Evolutionary conservation across 2,888 invertebrate species (phyloP), one percentile per base, ranked within the genome.

Genomic region (Eupeodes luniger): DNA sequence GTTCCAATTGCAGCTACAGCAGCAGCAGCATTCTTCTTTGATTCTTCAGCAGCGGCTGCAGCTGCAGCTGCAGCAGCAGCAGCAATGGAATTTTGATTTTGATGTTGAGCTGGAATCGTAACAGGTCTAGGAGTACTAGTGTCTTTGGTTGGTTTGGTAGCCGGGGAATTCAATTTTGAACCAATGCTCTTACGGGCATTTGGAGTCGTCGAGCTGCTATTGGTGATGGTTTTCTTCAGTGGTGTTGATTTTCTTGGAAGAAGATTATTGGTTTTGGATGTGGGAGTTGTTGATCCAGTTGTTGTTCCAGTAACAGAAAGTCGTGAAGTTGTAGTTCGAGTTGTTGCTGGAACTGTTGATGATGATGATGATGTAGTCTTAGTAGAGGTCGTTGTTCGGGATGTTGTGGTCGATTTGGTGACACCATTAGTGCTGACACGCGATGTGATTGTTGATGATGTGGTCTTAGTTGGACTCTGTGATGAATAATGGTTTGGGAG

Each of bases 401-500:
- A 76, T 10, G 86, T 49, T 82, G 89, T 75, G 47, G 81, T 85
- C 81, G 84, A 79, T 81, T 90, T 81, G 76, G 83, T 76, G 86
- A 89, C 79, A 74, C 78, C 77, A 74, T 70, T 76, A 79, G 72
- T 83, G 89, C 55, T 55, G 81, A 61, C 61, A 67, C 87, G 80
- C 9, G 82, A 74, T 89, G 89, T 82, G 72, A 47, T 70, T 64
- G 85, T 85, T 75, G 89, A 75, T 78, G 87, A 51, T 78, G 88
- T 88, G 85, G 85, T 66, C 78, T 88, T 88, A 85, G 77, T 85
- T 85, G 88, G 88, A 88, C 88, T 88, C 88, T 88, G 81, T 72
- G 40, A 6, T 27, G 44, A 61, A 57, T 36, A 84, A 75, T 40
- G 12, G 27, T 27, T 27, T 64, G 16, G 49, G 51, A 40, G 1